Evolutionary conservation across 2,888 invertebrate species (phyloP), one percentile per base, ranked within the genome.

Genomic region (Caenorhabditis auriculariae): DNA sequence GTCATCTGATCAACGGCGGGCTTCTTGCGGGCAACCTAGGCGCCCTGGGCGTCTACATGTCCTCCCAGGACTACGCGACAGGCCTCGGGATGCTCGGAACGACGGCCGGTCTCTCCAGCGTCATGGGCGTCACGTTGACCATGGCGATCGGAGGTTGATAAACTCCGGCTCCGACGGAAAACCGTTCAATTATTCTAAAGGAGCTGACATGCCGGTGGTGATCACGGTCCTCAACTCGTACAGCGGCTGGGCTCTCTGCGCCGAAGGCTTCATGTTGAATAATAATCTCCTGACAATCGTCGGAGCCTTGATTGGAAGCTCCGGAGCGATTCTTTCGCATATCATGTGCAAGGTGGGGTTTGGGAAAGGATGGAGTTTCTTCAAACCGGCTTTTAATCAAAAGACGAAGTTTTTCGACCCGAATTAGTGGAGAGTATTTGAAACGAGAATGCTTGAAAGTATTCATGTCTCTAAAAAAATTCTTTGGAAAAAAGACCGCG

Each of bases 191-290:
- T 57, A 37, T 68, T 37, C 77, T n/a, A n/a, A n/a, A 90, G 90
- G 91, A 69, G 91, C 91, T 66, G 91, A 92, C 84, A 91, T 91
- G 91, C 91, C 91, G 0, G 91, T 92, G 1, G 91, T 91, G 3
- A 91, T 92, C 80, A 92, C 92, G 0, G 92, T 92, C 12, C 85
- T 92, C 42, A 92, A 92, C 87, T 90, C 90, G 80, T 92, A 92
- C 85, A 91, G 91, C 0, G 92, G 92, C 42, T 92, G 92, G 92
- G 91, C 92, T 23, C 85, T 92, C 60, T 92, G 92, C 83, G 92
- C 91, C 7, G 92, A 92, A 85, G 92, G 92, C 32, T 91, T 92
- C 84, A 92, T 92, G 91, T 84, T 92, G 64, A 90, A 92, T 84
- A 92, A 92, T 84, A 90, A 90, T 72, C 85, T 92, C 60, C 91